Percentiles rank a stretch among this genome's conserved stretches.
These are phyloP conservation scores for Pipistrellus kuhlii DNA, from an alignment of 2,797 vertebrate genomes.

Conservation along the genomic window DNA sequence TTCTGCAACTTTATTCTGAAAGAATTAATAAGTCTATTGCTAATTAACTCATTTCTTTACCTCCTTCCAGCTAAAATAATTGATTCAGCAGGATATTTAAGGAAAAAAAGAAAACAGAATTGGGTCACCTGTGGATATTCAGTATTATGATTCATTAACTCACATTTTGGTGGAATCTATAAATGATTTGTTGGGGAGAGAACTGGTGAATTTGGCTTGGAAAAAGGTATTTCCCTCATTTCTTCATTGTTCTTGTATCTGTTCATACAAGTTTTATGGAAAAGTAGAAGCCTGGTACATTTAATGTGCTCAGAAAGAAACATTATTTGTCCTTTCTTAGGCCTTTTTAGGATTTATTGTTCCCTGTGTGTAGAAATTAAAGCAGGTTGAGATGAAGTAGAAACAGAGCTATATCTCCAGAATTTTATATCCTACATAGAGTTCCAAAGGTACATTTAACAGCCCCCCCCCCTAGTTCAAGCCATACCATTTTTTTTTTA, in stretches of 20 bases:
- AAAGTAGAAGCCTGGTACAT: constrained; percentile 62
- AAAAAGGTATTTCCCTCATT: constrained; percentile 42
- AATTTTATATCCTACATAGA: constrained; percentile 55
- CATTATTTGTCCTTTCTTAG: constrained; percentile 57
- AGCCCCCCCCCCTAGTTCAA: constrained; percentile 48
- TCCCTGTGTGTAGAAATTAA: constrained; percentile 78
- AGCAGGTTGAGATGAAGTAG: constrained; percentile 67
- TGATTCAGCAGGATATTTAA: background rate
- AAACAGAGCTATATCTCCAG: constrained; percentile 58
- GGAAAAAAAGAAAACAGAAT: background rate
- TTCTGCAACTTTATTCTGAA: background rate
- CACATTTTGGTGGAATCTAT: constrained; percentile 51
- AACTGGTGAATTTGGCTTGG: constrained; percentile 62
- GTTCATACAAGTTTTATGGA: constrained; percentile 75
- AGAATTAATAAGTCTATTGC: background rate
- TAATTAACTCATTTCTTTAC: constrained; percentile 53
- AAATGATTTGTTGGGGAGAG: constrained; percentile 55
- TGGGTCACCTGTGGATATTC: background rate
- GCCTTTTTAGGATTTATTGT: constrained; percentile 75
- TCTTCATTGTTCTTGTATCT: constrained; percentile 58
- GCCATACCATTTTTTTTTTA: constrained; percentile 45
- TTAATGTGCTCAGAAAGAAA: constrained; percentile 70
- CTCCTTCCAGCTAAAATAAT: background rate
- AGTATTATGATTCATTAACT: constrained; percentile 27
- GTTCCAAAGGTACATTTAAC: constrained; percentile 65